Evolutionary conservation across 2,797 vertebrate genomes (phyloP).

Genomic region (Thunnus albacares): DNA sequence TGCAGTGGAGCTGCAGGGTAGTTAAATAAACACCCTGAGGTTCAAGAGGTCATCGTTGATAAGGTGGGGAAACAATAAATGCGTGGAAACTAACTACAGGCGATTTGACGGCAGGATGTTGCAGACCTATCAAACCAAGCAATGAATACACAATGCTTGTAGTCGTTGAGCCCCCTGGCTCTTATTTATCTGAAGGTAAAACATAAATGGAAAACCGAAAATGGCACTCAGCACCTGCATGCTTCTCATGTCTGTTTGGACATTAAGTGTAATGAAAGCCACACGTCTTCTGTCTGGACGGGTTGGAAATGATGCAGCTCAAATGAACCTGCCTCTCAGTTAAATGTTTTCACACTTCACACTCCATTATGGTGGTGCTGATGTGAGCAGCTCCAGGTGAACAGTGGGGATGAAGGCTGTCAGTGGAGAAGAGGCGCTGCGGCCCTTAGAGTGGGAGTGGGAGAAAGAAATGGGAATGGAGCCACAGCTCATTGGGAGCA

Average conservation of each 20-base stretch:
- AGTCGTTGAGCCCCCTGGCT: conserved; percentile 54
- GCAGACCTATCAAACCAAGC: conserved; percentile 57
- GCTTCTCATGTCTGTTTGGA: conserved; percentile 77
- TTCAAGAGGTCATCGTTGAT: conserved; percentile 68
- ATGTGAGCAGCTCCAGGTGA: conserved; percentile 77
- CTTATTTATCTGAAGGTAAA: conserved; percentile 75
- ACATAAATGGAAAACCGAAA: conserved; percentile 76
- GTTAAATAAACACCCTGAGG: conserved; percentile 55
- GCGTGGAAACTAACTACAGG: conserved; percentile 28
- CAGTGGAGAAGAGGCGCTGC: conserved; percentile 56
- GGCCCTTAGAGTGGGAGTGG: conserved; percentile 62
- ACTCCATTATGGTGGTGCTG: conserved; percentile 84
- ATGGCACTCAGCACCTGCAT: conserved; percentile 69
- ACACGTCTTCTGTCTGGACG: conserved; percentile 81
- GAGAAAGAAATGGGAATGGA: conserved; percentile 70
- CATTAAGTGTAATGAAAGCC: conserved; percentile 86
- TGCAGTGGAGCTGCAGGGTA: conserved; percentile 34
- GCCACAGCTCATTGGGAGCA: conserved; percentile 79
- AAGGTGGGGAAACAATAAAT: conserved; percentile 51
- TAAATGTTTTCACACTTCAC: conserved; percentile 86
- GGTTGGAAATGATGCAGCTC: conserved; percentile 82
- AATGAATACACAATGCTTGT: conserved; percentile 61
- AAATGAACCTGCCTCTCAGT: conserved; percentile 85
- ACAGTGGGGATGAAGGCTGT: conserved; percentile 67
- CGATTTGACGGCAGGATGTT: conserved; percentile 59